These are phyloP conservation scores for Drosophila recens DNA, from an alignment of 2,888 invertebrate genomes.

Conservation along the genomic window DNA sequence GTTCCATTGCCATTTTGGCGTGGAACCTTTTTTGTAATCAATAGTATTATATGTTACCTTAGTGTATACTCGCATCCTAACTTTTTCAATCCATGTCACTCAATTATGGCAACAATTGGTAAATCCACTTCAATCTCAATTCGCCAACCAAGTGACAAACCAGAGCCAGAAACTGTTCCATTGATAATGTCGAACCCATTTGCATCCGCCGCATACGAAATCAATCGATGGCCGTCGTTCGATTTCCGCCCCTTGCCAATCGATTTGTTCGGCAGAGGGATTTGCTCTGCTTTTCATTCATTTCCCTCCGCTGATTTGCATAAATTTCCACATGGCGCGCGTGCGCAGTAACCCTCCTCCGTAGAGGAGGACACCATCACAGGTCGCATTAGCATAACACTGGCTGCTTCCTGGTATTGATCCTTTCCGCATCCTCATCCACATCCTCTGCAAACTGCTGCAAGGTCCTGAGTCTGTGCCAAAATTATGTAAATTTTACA, in stretches of 20 bases:
- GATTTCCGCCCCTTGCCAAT: constrained; percentile 57
- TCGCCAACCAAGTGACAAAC: constrained; percentile 77
- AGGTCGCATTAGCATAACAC: constrained; percentile 84
- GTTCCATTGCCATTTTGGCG: constrained; percentile 57
- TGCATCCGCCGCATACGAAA: constrained; percentile 39
- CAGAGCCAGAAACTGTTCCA: constrained; percentile 28
- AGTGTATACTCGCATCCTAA: constrained; percentile 16
- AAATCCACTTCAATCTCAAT: constrained; percentile 73
- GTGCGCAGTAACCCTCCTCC: constrained; percentile 72
- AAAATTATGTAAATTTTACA: constrained; percentile 82
- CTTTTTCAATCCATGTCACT: constrained; percentile 70
- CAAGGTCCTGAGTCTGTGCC: constrained; percentile 54
- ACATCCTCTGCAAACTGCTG: not conserved
- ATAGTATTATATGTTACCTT: constrained; percentile 41
- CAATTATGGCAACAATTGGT: constrained; percentile 80
- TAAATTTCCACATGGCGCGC: constrained; percentile 71
- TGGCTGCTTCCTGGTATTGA: constrained; percentile 54
- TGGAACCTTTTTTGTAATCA: constrained; percentile 72
- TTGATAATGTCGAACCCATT: constrained; percentile 1
- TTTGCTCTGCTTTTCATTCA: constrained; percentile 39
- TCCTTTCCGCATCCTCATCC: constrained; percentile 10
- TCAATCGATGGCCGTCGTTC: constrained; percentile 55
- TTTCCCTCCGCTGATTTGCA: constrained; percentile 65
- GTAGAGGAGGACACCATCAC: constrained; percentile 44
- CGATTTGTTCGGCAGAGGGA: constrained; percentile 58